Conservation (phyloP, 2,797 vertebrate genomes). For the Bufotes viridis region DNA sequence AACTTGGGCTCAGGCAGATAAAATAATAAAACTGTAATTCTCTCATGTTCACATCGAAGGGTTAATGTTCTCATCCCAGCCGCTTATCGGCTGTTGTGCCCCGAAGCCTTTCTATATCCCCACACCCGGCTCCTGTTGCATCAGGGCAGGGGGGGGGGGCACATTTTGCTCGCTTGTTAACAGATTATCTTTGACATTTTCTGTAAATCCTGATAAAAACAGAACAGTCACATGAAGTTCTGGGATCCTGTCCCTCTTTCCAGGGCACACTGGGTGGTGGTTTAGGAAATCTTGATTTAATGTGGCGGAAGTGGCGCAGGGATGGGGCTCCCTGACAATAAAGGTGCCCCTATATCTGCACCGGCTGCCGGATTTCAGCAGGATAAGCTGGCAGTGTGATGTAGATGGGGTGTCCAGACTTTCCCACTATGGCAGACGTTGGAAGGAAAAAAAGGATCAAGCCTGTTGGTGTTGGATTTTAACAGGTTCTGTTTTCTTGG, state of each 20-base stretch:
- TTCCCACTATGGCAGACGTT: no score
- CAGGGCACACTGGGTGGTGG: no score
- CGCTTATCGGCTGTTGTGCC: conserved; percentile 52
- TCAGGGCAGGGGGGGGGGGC: conserved; percentile 12
- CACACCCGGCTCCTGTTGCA: conserved; percentile 43
- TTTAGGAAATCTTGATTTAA: no score
- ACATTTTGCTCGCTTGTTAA: neutral
- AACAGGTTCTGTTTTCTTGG: no score
- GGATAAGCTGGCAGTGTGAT: no score
- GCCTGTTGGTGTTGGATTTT: no score
- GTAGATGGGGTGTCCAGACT: no score
- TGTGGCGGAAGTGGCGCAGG: no score
- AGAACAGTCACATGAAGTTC: conserved; percentile 23
- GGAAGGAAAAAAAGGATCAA: no score
- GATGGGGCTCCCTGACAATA: no score
- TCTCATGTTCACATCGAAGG: neutral
- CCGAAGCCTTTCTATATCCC: conserved; percentile 33
- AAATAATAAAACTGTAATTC: neutral
- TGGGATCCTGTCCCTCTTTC: neutral
- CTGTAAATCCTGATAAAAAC: conserved; percentile 38
- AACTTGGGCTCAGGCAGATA: neutral
- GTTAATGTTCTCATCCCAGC: conserved; percentile 46
- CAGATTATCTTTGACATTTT: conserved; percentile 59
- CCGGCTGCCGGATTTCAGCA: no score
- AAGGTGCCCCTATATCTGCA: no score